These are phyloP conservation scores for Crypturellus tataupa DNA, from an alignment of 2,797 vertebrate species.

Conservation along the genomic window DNA sequence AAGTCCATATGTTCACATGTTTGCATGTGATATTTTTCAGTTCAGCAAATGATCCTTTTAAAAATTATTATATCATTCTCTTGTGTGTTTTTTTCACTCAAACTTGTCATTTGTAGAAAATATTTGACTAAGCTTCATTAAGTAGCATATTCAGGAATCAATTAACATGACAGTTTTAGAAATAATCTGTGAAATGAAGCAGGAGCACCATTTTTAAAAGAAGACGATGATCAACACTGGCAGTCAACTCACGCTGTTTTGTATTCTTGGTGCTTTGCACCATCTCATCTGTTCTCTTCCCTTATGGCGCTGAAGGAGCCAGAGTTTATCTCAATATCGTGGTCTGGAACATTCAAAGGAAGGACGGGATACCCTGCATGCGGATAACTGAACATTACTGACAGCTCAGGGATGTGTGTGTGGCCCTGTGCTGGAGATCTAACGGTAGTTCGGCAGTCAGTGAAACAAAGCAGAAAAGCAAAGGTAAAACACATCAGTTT, in stretches of 20 bases:
- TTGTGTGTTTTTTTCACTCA: neutral
- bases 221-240: neutral
- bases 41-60: neutral
- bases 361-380: neutral
- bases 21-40: neutral
- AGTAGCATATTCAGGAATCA: neutral
- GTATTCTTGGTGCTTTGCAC: neutral
- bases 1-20: neutral
- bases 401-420: neutral
- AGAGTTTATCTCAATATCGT: neutral
- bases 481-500: neutral
- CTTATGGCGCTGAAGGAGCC: neutral
- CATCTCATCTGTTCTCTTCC: neutral
- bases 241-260: neutral
- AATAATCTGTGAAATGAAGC: neutral
- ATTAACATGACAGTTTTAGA: neutral
- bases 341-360: neutral
- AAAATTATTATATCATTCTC: neutral
- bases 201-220: neutral
- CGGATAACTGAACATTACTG: neutral
- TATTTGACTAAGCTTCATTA: slow-evolving; percentile 18
- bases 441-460: neutral
- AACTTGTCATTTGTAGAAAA: neutral
- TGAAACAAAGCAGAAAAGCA: neutral
- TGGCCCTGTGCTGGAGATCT: neutral